Evolutionary conservation across 2,113 vertebrate genomes (phyloP).

Genomic region (Saguinus imperator): DNA sequence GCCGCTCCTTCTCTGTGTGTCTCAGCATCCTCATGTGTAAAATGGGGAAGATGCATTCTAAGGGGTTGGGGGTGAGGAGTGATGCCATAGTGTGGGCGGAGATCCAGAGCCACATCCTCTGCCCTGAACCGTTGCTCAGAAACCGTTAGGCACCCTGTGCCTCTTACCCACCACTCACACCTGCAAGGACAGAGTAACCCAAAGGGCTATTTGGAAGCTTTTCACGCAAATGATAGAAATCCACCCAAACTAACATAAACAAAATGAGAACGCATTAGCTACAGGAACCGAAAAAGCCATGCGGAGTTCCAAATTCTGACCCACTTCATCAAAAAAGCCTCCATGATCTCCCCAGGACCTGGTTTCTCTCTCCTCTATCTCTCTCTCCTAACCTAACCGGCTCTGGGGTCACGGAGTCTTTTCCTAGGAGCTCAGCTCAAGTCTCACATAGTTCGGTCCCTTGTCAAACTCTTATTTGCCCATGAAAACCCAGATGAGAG

Average conservation of each 20-base stretch:
- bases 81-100: background rate
- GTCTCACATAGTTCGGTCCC: background rate
- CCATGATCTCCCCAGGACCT: fast-evolving
- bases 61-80: fast-evolving
- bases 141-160: no score
- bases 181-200: background rate
- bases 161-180: fast-evolving
- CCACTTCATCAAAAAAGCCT: background rate
- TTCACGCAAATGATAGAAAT: background rate
- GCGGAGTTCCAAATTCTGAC: background rate
- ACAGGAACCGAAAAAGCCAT: background rate
- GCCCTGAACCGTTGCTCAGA: no score
- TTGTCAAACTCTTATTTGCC: background rate
- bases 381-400: background rate
- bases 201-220: background rate
- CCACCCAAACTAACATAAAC: background rate
- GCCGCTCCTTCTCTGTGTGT: fast-evolving
- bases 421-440: background rate
- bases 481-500: background rate
- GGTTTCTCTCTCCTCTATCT: background rate
- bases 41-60: background rate
- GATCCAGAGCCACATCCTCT: fast-evolving
- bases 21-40: background rate
- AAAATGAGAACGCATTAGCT: background rate
- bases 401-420: background rate